A percentile compares a stretch with the other conserved stretches of the same genome.
Evolutionary conservation across 2,113 vertebrate species (phyloP).

Genomic region (Anarrhichthys ocellatus): DNA sequence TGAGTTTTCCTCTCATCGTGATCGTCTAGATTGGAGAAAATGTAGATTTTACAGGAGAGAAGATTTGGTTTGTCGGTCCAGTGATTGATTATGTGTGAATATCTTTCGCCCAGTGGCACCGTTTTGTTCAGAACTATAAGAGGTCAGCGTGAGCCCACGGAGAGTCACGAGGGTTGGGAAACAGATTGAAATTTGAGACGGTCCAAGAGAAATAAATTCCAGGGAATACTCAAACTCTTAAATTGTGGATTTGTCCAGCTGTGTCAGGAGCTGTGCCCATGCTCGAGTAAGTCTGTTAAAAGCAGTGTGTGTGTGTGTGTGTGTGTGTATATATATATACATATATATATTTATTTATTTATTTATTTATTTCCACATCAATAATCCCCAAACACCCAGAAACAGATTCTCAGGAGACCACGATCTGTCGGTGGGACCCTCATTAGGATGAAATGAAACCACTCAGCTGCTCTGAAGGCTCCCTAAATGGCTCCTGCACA

Average conservation of each 20-base stretch:
- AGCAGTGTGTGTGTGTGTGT: too few species aligned
- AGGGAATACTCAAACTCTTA: neutral
- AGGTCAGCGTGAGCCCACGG: constrained; percentile 16
- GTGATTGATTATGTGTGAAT: constrained; percentile 34
- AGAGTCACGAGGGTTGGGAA: constrained; percentile 21
- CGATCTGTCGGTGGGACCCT: neutral
- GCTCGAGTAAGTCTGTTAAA: constrained; percentile 1
- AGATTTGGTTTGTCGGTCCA: constrained; percentile 22
- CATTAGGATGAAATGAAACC: neutral
- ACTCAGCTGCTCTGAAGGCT: constrained; percentile 24
- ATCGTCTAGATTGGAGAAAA: constrained; percentile 10
- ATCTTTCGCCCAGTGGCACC: constrained; percentile 14
- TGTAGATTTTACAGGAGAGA: neutral
- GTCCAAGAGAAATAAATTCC: neutral
- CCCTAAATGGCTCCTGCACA: constrained; percentile 39
- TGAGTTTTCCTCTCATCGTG: neutral
- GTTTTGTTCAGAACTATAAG: neutral
- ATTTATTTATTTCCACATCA: constrained; percentile 9
- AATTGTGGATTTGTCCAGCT: neutral
- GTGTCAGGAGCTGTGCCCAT: neutral
- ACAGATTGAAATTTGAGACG: constrained; percentile 18
- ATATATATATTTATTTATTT: neutral
- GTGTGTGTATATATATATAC: too few species aligned
- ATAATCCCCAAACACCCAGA: neutral
- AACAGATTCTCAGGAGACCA: constrained; percentile 11